phyloP scores from a whole-genome alignment of 1,140 invertebrate genomes.

The Cydia pomonella region DNA sequence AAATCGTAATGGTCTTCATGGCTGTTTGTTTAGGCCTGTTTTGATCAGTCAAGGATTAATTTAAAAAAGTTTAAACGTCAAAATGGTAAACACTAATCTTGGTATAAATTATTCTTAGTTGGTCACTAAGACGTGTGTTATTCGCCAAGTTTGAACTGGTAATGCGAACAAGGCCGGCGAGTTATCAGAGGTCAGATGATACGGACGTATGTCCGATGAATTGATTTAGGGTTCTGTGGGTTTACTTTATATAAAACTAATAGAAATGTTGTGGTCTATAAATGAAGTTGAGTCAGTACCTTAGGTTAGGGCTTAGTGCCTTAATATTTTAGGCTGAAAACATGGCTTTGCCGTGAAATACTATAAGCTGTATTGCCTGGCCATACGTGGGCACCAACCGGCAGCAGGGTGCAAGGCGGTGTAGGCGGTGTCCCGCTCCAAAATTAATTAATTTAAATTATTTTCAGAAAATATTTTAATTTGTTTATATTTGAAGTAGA shows the following conservation, averaged over 20 bases:
- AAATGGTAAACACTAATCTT: background rate
- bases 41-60: background rate
- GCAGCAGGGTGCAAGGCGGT: too few species aligned
- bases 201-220: background rate
- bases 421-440: too few species aligned
- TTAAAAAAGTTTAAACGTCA: slow-evolving; percentile 3
- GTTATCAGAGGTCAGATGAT: slow-evolving; percentile 19
- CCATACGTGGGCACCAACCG: too few species aligned
- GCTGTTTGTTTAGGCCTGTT: background rate
- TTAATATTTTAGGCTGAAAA: too few species aligned
- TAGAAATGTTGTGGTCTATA: too few species aligned
- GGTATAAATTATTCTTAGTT: background rate
- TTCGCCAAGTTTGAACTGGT: background rate
- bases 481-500: too few species aligned
- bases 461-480: too few species aligned
- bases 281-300: too few species aligned
- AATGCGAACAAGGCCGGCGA: background rate
- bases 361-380: too few species aligned
- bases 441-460: too few species aligned
- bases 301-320: too few species aligned
- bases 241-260: background rate
- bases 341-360: too few species aligned
- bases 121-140: background rate
- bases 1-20: background rate
- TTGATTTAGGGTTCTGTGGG: slow-evolving; percentile 1